Conservation (phyloP, 2,888 invertebrate species). For the Apamea anceps region DNA sequence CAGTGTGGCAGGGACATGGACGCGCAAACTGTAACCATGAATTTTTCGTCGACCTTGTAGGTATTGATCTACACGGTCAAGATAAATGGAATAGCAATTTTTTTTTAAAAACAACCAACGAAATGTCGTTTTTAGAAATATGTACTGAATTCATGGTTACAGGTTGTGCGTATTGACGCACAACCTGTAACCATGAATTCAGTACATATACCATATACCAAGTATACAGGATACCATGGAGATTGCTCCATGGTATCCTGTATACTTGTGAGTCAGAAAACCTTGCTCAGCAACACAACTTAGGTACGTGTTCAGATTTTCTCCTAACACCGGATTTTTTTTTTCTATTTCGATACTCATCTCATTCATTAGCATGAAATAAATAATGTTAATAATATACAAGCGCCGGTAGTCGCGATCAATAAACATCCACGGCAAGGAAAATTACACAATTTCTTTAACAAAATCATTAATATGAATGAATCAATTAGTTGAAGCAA, state of each 20-base stretch:
- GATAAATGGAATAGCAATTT: too few relatives aligned
- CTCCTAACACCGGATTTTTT: not conserved
- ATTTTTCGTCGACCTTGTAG: too few relatives aligned
- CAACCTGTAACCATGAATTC: too few relatives aligned
- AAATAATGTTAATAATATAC: slow-evolving; percentile 15
- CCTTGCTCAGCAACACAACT: not conserved
- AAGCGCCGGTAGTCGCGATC: slow-evolving; percentile 17
- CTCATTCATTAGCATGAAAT: slow-evolving; percentile 2
- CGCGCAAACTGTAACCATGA: too few relatives aligned
- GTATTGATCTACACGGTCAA: too few relatives aligned
- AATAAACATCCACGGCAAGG: slow-evolving; percentile 1
- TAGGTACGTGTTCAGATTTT: not conserved
- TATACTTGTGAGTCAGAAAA: not conserved
- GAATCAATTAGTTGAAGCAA: slow-evolving; percentile 38
- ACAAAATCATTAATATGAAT: slow-evolving; percentile 40
- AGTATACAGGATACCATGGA: too few relatives aligned
- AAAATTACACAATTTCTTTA: slow-evolving; percentile 33
- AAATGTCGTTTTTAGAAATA: too few relatives aligned
- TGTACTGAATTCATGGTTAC: too few relatives aligned
- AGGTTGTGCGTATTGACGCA: too few relatives aligned
- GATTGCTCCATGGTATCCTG: not conserved
- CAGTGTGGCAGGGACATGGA: too few relatives aligned
- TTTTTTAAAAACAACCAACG: too few relatives aligned
- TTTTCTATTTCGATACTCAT: not conserved
- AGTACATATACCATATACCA: too few relatives aligned